phyloP scores from a whole-genome alignment of 2,113 vertebrate genomes.

The Pteronura brasiliensis region DNA sequence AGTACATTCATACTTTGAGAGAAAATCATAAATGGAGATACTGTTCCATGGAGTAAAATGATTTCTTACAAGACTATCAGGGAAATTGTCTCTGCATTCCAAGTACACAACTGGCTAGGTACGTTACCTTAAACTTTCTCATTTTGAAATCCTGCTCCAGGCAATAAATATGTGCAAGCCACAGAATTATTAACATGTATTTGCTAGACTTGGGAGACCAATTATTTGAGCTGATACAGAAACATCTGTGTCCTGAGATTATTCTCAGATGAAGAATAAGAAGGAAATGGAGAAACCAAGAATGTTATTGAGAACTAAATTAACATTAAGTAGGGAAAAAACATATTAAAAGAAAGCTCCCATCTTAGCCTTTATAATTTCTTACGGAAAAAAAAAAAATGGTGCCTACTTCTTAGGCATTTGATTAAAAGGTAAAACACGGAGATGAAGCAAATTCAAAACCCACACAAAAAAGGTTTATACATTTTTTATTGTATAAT shows the following conservation, averaged over 20 bases:
- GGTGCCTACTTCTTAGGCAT: neutral
- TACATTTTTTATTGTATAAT: neutral
- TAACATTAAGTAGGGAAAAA: neutral
- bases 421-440: neutral
- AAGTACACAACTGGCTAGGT: neutral
- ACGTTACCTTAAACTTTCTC: neutral
- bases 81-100: neutral
- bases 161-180: neutral
- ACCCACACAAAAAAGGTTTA: neutral
- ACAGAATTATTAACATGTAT: constrained; percentile 6
- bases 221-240: constrained; percentile 25
- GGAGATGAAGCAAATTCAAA: neutral
- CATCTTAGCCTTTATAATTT: neutral
- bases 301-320: constrained; percentile 5
- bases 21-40: neutral
- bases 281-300: constrained; percentile 21
- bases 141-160: constrained; percentile 34
- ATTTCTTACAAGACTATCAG: neutral
- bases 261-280: constrained; percentile 49
- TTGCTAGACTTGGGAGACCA: neutral
- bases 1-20: neutral
- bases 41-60: constrained; percentile 2
- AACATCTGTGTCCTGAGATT: neutral
- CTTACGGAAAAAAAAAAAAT: neutral
- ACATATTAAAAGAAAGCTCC: neutral